Base-by-base conservation (phyloP, 2,888 invertebrate species). In the Eupsilia transversa region DNA sequence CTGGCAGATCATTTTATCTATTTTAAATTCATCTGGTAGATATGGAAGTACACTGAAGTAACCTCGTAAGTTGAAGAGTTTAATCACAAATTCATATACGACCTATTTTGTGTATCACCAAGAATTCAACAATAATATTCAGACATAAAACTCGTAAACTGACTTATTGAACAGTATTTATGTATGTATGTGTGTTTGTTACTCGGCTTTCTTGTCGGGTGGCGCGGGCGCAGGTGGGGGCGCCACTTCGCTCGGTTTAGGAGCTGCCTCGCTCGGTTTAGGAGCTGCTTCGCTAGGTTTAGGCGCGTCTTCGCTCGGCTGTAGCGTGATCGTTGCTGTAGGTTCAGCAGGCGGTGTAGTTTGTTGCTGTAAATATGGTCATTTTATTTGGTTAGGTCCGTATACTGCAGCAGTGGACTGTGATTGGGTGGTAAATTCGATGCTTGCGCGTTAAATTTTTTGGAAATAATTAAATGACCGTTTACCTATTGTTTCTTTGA, bases 221-320 rank as follows among this genome's bases (percentile, higher is more conserved):
- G 92, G 92, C 81, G 93, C 85, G 3, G 92, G 91, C 77, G 93
- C 86, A 17, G 92, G 91, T 52, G 90, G 83, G 0, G 91, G 91
- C 33, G 74, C 46, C 12, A 56, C 59, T 52, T 79, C 56, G 63
- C 54, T 77, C 9, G 68, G 65, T 4, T 49, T 33, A 9, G 60
- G 38, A 35, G 30, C 35, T 1, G 35, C 35, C 46, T 65, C 78
- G 60, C 89, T 88, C 23, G 54, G 17, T 87, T 20, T 57, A 2
- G 92, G 90, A 75, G 93, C 86, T 6, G 92, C 12, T 23, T 59
- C 59, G 54, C 6, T 54, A 12, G 54, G 90, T 56, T 89, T 82
- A 0, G 91, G 56, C 67, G 56, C 33, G 3, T 33, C 43, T 43
- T 69, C 72, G 63, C 89, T 87, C 10, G 57, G 33, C 57, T 89